Evolutionary conservation across 2,113 vertebrate genomes (phyloP), one percentile per base, ranked within the genome.

Genomic region (Vidua chalybeata): DNA sequence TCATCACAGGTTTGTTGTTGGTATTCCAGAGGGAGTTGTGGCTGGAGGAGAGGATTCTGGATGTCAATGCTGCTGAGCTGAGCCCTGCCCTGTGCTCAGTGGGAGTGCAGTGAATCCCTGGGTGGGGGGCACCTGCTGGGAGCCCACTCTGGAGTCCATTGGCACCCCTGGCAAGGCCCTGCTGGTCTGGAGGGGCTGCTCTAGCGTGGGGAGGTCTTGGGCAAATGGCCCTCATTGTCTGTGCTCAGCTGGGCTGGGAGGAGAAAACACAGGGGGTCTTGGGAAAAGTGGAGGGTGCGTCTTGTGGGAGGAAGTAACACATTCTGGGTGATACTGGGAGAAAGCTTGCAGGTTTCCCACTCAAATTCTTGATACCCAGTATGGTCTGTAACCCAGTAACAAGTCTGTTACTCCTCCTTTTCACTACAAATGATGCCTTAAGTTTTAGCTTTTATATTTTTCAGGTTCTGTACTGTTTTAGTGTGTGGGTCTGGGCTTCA

Each of bases 81-180:
- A 63, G 77, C 35, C 56, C 46, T 51, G 55, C 26, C 15, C 27
- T 35, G 61, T 9, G 17, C 2, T 3, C 26, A 3, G 21, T 7
- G 26, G 14, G 15, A 6, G 8, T 5, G 37, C 46, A 45, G 28
- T 14, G 27, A 13, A 8, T 7, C 45, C 41, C 75, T 51, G 76
- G 11, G 8, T 51, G 68, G 35, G 22, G 35, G 45, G 37, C 24
- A 17, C 13, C 58, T 31, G 63, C 66, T 78, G 55, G 52, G 56
- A 5, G 0, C 16, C 16, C 41, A 7, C 71, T 45, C 76, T 62
- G 63, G 30, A 15, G 9, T 1, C 49, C 41, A 2, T 1, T 13
- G 63, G 31, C 17, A 12, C 22, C 18, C 22, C 5, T 27, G 69
- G 68, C 54, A 59, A 35, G 45, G 75, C 1, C 0, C 46, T 64